These are phyloP conservation scores for Muscicapa comitata DNA, from an alignment of 2,797 vertebrate species.

Conservation along the genomic window DNA sequence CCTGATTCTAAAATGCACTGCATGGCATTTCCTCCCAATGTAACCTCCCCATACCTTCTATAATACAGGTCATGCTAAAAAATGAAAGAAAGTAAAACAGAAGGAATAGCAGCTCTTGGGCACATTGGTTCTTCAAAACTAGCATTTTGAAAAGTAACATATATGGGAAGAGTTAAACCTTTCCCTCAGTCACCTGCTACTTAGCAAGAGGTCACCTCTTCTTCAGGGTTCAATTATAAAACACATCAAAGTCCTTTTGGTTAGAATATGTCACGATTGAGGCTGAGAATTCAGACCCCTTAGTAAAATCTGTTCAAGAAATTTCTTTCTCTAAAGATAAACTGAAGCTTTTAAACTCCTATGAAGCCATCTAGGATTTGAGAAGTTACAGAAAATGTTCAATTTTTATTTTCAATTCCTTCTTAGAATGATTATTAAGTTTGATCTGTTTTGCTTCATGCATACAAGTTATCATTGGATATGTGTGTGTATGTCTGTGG, in stretches of 20 bases:
- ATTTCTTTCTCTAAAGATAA: not conserved
- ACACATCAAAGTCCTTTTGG: not conserved
- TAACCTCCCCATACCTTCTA: not conserved
- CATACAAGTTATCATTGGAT: not conserved
- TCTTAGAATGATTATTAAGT: not conserved
- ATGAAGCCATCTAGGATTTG: not conserved
- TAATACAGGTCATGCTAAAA: not conserved
- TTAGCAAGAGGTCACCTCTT: not conserved
- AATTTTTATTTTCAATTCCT: not conserved
- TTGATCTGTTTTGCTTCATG: not conserved
- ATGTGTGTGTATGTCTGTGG: accelerated
- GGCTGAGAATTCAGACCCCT: not conserved
- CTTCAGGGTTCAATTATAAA: not conserved
- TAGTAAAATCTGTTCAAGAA: not conserved
- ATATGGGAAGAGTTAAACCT: not conserved
- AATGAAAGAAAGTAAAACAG: not conserved
- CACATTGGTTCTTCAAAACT: not conserved
- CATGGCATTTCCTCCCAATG: not conserved
- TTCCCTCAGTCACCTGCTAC: not conserved
- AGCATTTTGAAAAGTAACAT: not conserved
- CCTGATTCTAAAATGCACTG: not conserved
- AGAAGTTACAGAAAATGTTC: not conserved
- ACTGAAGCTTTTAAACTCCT: not conserved
- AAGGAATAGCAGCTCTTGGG: not conserved
- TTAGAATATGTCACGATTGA: not conserved